Percentiles rank a stretch among this genome's conserved stretches.
Conservation (phyloP, 1,140 invertebrate genomes). For the Cydia fagiglandana region DNA sequence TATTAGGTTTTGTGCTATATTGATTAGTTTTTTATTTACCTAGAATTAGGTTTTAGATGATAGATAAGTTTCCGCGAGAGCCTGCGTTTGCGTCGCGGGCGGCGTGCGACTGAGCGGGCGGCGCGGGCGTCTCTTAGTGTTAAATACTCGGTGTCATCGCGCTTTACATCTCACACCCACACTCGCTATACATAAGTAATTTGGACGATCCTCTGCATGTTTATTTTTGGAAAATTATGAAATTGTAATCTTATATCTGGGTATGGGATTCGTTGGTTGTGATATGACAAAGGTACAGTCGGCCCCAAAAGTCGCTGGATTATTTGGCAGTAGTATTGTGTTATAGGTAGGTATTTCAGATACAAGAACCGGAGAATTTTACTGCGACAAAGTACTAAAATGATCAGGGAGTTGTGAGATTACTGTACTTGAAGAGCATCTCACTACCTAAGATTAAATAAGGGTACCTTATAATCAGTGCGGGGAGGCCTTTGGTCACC, state of each 20-base stretch:
- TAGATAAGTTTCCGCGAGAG: constrained; percentile 36
- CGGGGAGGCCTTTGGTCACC: too few species aligned
- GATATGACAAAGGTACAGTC: neutral
- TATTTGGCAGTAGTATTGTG: neutral
- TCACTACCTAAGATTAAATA: too few species aligned
- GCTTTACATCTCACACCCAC: constrained; percentile 63
- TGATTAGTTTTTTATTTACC: constrained; percentile 16
- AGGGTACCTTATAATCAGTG: too few species aligned
- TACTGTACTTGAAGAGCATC: too few species aligned
- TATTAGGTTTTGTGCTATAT: neutral
- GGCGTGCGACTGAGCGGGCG: constrained; percentile 64
- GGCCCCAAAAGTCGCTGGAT: neutral
- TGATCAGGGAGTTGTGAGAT: too few species aligned
- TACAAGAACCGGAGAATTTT: too few species aligned
- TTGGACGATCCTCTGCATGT: constrained; percentile 44
- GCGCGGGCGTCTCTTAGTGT: constrained; percentile 60
- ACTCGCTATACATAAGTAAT: constrained; percentile 48
- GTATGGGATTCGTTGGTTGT: neutral
- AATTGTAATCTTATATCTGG: neutral
- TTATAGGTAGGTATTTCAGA: too few species aligned
- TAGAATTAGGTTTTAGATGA: constrained; percentile 31
- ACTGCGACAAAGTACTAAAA: too few species aligned
- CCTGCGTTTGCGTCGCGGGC: constrained; percentile 54
- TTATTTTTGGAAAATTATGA: constrained; percentile 18
- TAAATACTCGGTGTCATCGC: constrained; percentile 71